Conservation (phyloP, 2,888 invertebrate species). For the Lapara coniferarum region DNA sequence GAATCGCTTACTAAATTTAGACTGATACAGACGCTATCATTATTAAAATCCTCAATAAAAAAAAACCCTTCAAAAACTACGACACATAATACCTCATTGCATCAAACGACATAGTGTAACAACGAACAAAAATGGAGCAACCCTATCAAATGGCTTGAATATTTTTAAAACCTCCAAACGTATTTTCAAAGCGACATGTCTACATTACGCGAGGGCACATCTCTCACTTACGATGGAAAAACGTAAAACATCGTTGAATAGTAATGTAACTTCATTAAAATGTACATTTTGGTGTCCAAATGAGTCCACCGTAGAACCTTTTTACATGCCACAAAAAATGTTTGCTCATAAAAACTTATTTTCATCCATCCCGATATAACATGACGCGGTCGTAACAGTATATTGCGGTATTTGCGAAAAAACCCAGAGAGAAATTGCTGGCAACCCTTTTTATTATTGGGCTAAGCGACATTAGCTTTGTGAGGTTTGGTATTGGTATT, state of each 20-base stretch:
- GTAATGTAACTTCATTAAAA: constrained; percentile 35
- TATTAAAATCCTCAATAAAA: too few relatives aligned
- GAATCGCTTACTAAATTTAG: too few relatives aligned
- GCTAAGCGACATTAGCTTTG: constrained; percentile 14
- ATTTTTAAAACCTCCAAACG: background rate
- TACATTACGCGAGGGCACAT: background rate
- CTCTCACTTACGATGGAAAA: constrained; percentile 7
- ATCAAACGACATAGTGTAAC: too few relatives aligned
- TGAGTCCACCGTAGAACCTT: constrained; percentile 29
- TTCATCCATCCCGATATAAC: constrained; percentile 25
- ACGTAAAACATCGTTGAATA: constrained; percentile 28
- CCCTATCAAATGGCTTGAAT: background rate
- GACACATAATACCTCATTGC: background rate
- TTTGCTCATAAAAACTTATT: constrained; percentile 35
- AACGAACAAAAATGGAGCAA: background rate
- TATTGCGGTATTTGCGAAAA: constrained; percentile 14
- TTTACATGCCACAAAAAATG: constrained; percentile 35
- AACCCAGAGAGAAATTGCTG: background rate
- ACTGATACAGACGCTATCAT: too few relatives aligned
- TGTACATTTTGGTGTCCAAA: constrained; percentile 19
- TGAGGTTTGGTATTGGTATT: background rate
- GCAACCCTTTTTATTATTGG: constrained; percentile 17
- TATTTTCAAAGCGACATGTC: background rate
- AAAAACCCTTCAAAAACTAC: too few relatives aligned
- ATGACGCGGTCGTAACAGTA: constrained; percentile 9